phyloP scores from a whole-genome alignment of 2,888 invertebrate genomes.

The Tribolium freemani region DNA sequence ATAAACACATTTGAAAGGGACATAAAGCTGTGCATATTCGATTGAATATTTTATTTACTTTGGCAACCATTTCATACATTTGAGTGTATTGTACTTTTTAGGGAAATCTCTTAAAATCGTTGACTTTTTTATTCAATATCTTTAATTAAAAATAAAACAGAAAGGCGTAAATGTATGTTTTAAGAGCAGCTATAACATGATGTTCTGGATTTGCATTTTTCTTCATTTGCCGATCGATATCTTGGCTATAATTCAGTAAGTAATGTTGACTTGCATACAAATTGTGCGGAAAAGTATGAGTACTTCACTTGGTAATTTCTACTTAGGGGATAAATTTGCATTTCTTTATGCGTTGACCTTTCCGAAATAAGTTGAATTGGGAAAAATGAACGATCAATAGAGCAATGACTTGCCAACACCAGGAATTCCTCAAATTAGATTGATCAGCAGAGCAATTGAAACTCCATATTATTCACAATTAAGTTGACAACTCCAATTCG shows the following conservation, averaged over 20 bases:
- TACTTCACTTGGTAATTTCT: not conserved
- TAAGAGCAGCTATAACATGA: not conserved
- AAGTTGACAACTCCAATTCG: constrained; percentile 3
- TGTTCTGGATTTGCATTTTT: not conserved
- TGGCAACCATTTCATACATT: too few species aligned
- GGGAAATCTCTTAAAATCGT: too few species aligned
- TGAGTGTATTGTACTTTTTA: too few species aligned
- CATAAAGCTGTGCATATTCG: too few species aligned
- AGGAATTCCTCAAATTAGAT: not conserved
- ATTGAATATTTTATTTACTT: too few species aligned
- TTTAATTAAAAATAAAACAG: too few species aligned
- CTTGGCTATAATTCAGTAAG: not conserved
- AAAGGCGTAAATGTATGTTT: not conserved
- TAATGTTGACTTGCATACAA: not conserved
- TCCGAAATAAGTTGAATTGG: not conserved
- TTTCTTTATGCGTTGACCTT: not conserved
- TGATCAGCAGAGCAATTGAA: constrained; percentile 1
- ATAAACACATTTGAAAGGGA: not conserved
- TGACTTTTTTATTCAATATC: too few species aligned
- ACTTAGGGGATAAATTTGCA: not conserved
- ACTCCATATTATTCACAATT: constrained; percentile 4
- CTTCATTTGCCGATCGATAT: not conserved
- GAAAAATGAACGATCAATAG: not conserved
- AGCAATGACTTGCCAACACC: not conserved
- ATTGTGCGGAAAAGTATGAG: not conserved